Evolutionary conservation across 2,888 invertebrate genomes (phyloP).

Genomic region (Pyrrhosoma nymphula): DNA sequence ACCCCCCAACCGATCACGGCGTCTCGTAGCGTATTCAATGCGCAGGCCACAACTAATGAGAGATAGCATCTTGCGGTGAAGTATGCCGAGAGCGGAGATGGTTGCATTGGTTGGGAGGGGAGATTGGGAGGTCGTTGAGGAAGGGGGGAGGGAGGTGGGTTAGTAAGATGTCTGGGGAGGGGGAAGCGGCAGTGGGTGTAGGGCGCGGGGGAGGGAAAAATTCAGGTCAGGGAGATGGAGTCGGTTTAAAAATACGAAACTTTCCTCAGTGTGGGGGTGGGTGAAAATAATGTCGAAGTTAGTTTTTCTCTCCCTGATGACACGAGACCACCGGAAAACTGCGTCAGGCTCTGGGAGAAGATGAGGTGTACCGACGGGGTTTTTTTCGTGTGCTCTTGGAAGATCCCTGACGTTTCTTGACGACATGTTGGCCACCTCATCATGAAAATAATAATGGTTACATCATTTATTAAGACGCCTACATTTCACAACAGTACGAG

Average conservation of each 20-base stretch:
- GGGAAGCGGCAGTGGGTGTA: neutral
- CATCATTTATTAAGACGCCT: too few species aligned
- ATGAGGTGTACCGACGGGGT: too few species aligned
- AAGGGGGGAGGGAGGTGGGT: neutral
- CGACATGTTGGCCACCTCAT: too few species aligned
- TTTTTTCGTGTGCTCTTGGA: too few species aligned
- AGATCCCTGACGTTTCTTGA: too few species aligned
- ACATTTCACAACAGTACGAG: too few species aligned
- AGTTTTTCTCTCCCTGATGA: neutral
- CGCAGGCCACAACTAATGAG: neutral
- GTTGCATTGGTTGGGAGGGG: neutral
- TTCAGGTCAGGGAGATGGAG: neutral
- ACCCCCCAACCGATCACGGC: neutral
- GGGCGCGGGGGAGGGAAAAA: neutral
- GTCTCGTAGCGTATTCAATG: neutral
- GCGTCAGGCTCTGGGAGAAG: too few species aligned
- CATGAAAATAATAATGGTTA: too few species aligned
- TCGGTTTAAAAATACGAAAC: neutral
- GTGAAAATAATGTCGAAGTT: neutral
- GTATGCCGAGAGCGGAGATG: neutral
- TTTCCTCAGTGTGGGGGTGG: neutral
- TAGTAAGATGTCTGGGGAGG: neutral
- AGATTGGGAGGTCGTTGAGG: neutral
- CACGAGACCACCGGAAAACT: neutral
- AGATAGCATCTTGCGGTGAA: constrained; percentile 11